Conservation (phyloP, 2,113 vertebrate genomes). For the Sylvilagus bachmani region DNA sequence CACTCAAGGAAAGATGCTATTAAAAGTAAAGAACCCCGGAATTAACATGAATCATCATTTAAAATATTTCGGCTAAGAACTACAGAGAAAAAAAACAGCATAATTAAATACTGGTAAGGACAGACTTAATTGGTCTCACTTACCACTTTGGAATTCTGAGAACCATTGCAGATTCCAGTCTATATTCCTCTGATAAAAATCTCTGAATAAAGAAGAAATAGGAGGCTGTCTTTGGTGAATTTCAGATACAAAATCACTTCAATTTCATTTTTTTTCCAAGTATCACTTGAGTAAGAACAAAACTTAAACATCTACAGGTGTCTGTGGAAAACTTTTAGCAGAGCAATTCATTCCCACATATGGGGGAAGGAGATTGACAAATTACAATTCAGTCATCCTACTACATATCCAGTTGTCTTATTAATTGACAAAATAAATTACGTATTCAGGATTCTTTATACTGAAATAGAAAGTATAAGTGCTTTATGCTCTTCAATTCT, state of each 20-base stretch:
- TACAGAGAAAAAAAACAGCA: neutral
- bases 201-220: slow-evolving; percentile 64
- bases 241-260: slow-evolving; percentile 51
- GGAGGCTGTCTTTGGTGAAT: slow-evolving; percentile 51
- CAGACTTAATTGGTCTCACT: slow-evolving; percentile 63
- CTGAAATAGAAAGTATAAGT: neutral
- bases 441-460: neutral
- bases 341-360: neutral
- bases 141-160: slow-evolving; percentile 65
- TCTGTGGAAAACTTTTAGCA: slow-evolving; percentile 6
- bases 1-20: neutral
- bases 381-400: slow-evolving; percentile 1
- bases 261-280: slow-evolving; percentile 60
- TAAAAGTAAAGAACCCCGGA: slow-evolving; percentile 35
- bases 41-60: slow-evolving; percentile 16
- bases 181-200: slow-evolving; percentile 64
- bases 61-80: slow-evolving; percentile 51
- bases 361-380: neutral
- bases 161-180: slow-evolving; percentile 59
- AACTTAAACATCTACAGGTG: neutral
- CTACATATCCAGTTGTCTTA: neutral
- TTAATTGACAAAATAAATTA: slow-evolving; percentile 31
- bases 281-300: slow-evolving; percentile 36
- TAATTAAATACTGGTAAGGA: slow-evolving; percentile 53
- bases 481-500: slow-evolving; percentile 13